Conservation (phyloP, 64 coral and sea anemone species). For the Montipora capricornis region DNA sequence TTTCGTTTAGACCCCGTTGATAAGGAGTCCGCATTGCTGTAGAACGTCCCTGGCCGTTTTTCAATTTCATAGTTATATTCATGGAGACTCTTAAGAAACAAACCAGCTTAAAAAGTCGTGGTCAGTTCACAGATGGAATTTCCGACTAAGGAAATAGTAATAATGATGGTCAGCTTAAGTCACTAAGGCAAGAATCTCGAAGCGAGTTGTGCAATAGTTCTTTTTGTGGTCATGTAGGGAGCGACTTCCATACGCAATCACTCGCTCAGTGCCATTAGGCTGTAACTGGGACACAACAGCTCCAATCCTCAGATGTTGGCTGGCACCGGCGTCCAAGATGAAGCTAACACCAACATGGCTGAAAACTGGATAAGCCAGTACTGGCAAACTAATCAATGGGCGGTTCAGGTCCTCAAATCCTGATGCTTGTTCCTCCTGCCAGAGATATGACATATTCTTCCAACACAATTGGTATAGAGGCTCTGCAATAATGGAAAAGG, state of each 20-base stretch:
- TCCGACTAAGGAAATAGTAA: background rate
- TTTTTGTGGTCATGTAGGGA: constrained; percentile 56
- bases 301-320: constrained; percentile 28
- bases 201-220: constrained; percentile 56
- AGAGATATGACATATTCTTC: constrained; percentile 20
- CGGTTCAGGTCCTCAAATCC: constrained; percentile 29
- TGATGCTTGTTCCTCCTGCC: constrained; percentile 28
- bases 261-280: constrained; percentile 44
- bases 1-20: no score
- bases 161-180: constrained; percentile 31
- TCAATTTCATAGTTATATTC: constrained; percentile 45
- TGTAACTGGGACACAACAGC: constrained; percentile 58
- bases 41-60: background rate
- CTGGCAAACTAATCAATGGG: constrained; percentile 6
- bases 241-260: constrained; percentile 47
- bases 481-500: constrained; percentile 50
- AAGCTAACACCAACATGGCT: background rate
- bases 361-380: constrained; percentile 35
- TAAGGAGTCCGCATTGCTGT: no score
- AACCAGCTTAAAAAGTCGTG: background rate
- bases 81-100: constrained; percentile 24
- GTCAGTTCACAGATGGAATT: no score
- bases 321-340: constrained; percentile 37
- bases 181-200: constrained; percentile 51
- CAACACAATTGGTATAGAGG: constrained; percentile 43